phyloP scores from a whole-genome alignment of 2,113 vertebrate genomes.

The Entomyzon cyanotis region DNA sequence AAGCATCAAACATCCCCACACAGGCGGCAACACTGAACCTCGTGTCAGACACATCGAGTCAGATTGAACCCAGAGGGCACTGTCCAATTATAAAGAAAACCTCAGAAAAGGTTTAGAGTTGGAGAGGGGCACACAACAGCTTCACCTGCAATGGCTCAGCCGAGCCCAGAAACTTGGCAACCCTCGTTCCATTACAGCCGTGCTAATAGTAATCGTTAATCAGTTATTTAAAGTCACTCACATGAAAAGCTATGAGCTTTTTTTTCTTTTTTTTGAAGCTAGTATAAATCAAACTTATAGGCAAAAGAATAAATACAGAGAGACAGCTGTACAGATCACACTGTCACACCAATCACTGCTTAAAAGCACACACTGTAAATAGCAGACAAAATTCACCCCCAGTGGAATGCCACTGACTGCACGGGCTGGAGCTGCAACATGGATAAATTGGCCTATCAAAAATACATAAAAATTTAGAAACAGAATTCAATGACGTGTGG shows the following conservation, averaged over 20 bases:
- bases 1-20: neutral
- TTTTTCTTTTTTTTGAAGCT: neutral
- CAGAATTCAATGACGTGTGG: conserved; percentile 26
- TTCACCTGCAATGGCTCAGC: conserved; percentile 3
- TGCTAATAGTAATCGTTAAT: conserved; percentile 19
- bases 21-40: neutral
- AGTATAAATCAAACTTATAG: conserved; percentile 59
- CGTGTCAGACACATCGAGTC: neutral
- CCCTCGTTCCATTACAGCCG: neutral
- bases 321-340: conserved; percentile 70
- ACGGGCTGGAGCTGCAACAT: conserved; percentile 1
- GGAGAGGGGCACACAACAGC: neutral
- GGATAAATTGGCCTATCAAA: conserved; percentile 65
- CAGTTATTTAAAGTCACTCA: conserved; percentile 60
- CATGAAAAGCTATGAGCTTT: conserved; percentile 11
- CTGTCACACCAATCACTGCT: conserved; percentile 63
- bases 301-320: conserved; percentile 70
- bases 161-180: neutral
- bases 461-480: conserved; percentile 67
- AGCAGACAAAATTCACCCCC: conserved; percentile 64
- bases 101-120: neutral
- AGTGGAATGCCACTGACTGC: conserved; percentile 57
- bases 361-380: conserved; percentile 62
- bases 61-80: neutral
- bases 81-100: conserved; percentile 29